Evolutionary conservation across 30 jellyfish, hydroid and myxozoan genomes (phyloP).

Genomic region (Pelagia noctiluca): DNA sequence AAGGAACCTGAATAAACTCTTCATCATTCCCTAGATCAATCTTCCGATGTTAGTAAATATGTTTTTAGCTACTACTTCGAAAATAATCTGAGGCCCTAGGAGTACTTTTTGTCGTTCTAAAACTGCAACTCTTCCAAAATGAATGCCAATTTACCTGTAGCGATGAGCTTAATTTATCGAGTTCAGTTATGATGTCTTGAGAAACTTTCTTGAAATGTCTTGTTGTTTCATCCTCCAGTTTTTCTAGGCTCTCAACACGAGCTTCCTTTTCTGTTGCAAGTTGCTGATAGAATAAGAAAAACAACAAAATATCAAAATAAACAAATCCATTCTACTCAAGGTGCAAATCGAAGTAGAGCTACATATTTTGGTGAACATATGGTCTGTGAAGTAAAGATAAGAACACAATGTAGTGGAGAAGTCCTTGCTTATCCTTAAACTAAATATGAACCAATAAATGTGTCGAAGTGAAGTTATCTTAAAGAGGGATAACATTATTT

Average conservation of each 20-base stretch:
- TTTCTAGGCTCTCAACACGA: slow-evolving; percentile 35
- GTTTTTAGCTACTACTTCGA: not conserved
- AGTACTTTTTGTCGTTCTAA: too few species aligned
- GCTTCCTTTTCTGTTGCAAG: slow-evolving; percentile 48
- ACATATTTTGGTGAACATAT: not conserved
- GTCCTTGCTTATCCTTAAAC: not conserved
- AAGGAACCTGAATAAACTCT: not conserved
- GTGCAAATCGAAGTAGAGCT: not conserved
- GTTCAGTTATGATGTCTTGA: slow-evolving; percentile 52
- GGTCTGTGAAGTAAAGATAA: not conserved
- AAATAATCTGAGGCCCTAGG: not conserved
- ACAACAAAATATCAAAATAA: not conserved
- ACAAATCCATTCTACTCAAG: not conserved
- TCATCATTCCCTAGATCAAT: not conserved
- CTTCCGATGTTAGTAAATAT: not conserved
- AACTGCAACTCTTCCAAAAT: not conserved
- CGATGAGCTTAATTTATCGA: slow-evolving; percentile 61
- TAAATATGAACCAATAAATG: not conserved
- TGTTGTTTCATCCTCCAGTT: slow-evolving; percentile 65
- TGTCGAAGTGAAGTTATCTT: not conserved
- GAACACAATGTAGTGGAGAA: not conserved
- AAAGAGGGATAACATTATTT: too few species aligned
- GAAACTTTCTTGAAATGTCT: slow-evolving; percentile 60
- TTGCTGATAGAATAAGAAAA: slow-evolving; percentile 38
- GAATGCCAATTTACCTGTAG: slow-evolving; percentile 15